phyloP scores from a whole-genome alignment of 2,797 vertebrate genomes.

The Neosilurus mollespiculum region DNA sequence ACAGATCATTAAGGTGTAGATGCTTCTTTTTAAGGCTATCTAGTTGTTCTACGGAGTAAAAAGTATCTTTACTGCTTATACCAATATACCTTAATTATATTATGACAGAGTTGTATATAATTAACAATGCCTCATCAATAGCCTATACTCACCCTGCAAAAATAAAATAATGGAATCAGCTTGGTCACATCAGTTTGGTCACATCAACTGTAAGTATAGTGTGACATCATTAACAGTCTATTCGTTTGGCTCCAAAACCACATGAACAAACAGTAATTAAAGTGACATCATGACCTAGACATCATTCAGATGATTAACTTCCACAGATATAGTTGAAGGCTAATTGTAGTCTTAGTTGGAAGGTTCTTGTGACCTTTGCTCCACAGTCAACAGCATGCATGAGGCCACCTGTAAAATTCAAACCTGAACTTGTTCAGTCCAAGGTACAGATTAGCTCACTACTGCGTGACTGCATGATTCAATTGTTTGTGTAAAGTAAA shows the following conservation, averaged over 20 bases:
- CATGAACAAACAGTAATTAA: slow-evolving; percentile 16
- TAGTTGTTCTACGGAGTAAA: not conserved
- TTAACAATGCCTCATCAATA: not conserved
- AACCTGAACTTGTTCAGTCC: slow-evolving; percentile 35
- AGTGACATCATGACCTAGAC: slow-evolving; percentile 10
- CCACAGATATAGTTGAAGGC: not conserved
- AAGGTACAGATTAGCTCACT: slow-evolving; percentile 34
- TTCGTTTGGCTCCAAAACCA: slow-evolving; percentile 1
- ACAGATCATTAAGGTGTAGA: not conserved
- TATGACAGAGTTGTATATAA: not conserved
- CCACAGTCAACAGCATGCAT: slow-evolving; percentile 35
- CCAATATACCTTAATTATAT: not conserved
- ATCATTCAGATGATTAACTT: not conserved
- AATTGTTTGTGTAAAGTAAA: not conserved
- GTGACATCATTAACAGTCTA: not conserved
- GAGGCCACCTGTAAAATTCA: slow-evolving; percentile 33
- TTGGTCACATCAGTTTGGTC: not conserved
- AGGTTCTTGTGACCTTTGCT: slow-evolving; percentile 38
- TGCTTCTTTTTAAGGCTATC: not conserved
- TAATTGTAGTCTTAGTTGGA: slow-evolving; percentile 30
- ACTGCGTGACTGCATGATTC: slow-evolving; percentile 21
- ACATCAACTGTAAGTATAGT: not conserved
- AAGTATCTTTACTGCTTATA: not conserved
- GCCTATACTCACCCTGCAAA: too few relatives aligned
- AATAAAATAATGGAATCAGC: not conserved